These are phyloP conservation scores for Albula glossodonta DNA, from an alignment of 2,113 vertebrate species.

Conservation along the genomic window DNA sequence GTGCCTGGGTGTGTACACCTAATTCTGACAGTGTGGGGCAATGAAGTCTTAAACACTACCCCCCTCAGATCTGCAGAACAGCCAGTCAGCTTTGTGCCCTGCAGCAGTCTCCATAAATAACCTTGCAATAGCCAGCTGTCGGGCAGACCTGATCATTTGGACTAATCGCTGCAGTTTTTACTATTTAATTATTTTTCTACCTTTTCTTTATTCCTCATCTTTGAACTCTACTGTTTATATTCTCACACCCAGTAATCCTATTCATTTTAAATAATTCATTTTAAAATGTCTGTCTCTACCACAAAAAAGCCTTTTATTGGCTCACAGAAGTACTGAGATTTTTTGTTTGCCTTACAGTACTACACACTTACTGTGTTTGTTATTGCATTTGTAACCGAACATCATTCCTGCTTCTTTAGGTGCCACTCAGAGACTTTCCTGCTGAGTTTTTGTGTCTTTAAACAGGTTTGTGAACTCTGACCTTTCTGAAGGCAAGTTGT, in stretches of 20 bases:
- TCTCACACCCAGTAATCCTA: background rate
- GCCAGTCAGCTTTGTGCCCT: slow-evolving; percentile 24
- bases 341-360: background rate
- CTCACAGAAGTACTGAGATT: background rate
- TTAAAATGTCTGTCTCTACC: background rate
- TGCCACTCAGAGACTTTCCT: too few species aligned
- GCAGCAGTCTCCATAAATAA: slow-evolving; percentile 31
- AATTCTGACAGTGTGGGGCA: background rate
- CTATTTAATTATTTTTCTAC: background rate
- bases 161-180: slow-evolving; percentile 19
- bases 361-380: background rate
- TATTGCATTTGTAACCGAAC: background rate
- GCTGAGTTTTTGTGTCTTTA: background rate
- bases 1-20: background rate
- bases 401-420: too few species aligned
- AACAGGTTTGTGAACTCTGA: background rate
- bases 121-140: slow-evolving; percentile 15
- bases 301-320: background rate
- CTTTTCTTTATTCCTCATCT: slow-evolving; percentile 3
- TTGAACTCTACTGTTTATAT: background rate
- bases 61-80: slow-evolving; percentile 16
- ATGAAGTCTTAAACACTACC: background rate
- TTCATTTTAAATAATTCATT: background rate
- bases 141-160: slow-evolving; percentile 16
- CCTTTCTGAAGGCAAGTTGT: background rate